phyloP scores from a whole-genome alignment of 2,113 vertebrate species.

The Myrmecobius fasciatus region DNA sequence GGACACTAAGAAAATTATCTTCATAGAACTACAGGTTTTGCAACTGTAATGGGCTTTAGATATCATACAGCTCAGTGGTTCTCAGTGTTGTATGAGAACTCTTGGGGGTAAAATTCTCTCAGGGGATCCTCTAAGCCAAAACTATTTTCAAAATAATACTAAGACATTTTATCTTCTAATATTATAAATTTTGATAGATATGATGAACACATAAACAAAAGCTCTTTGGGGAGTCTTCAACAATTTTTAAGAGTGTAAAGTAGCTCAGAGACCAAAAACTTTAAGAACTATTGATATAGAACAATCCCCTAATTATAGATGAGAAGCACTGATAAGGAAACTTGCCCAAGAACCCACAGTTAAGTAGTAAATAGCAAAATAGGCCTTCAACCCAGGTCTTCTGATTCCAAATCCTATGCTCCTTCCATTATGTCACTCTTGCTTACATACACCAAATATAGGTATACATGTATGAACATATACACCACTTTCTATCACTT shows the following conservation, averaged over 20 bases:
- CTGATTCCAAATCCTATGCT: not conserved
- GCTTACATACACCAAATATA: not conserved
- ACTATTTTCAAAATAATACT: not conserved
- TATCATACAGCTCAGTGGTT: not conserved
- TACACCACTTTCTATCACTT: too few species aligned
- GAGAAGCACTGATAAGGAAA: not conserved
- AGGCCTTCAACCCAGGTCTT: not conserved
- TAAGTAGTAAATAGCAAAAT: not conserved
- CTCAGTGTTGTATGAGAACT: not conserved
- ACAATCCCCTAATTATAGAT: not conserved
- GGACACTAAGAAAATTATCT: not conserved
- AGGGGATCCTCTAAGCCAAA: not conserved
- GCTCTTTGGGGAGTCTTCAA: not conserved
- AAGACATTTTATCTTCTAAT: not conserved
- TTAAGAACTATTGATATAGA: not conserved
- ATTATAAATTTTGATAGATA: not conserved
- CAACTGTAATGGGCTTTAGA: not conserved
- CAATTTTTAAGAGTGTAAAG: not conserved
- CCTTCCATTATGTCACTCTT: not conserved
- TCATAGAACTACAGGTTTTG: not conserved
- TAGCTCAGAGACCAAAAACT: not conserved
- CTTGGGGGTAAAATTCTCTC: not conserved
- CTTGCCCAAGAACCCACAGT: not conserved
- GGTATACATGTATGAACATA: not conserved
- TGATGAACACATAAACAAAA: not conserved